A percentile compares a stretch with the other conserved stretches of the same genome.
Conservation (phyloP, 2,797 vertebrate species). For the Chelidonichthys spinosus region DNA sequence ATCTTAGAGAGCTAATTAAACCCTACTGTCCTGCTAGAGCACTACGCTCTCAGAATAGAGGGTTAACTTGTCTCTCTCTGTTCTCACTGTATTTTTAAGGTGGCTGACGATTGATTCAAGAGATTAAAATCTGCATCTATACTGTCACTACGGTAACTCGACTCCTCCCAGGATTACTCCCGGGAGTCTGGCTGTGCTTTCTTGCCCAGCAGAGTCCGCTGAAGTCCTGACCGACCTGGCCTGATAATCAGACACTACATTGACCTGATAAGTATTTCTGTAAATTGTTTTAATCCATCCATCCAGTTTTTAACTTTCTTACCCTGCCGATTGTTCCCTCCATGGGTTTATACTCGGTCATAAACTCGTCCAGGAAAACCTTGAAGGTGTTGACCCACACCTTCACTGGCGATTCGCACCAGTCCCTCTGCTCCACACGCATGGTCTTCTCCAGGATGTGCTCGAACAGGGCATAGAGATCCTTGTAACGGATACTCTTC, state of each 20-base stretch:
- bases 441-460: conserved; percentile 98
- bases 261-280: not conserved
- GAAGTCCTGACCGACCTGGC: too few relatives aligned
- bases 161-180: too few relatives aligned
- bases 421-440: conserved; percentile 93
- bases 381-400: conserved; percentile 99
- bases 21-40: too few relatives aligned
- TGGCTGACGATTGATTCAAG: too few relatives aligned
- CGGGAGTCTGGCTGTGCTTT: too few relatives aligned
- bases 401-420: conserved; percentile 95
- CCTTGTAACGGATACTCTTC: conserved; percentile 95
- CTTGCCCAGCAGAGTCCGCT: too few relatives aligned
- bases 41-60: too few relatives aligned
- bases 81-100: too few relatives aligned
- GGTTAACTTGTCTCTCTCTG: too few relatives aligned
- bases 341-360: conserved; percentile 93
- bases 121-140: too few relatives aligned
- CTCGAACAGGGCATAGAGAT: conserved; percentile 94
- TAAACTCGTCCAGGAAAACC: conserved; percentile 97
- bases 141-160: too few relatives aligned
- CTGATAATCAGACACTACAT: not conserved
- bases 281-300: not conserved
- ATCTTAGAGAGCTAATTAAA: too few relatives aligned
- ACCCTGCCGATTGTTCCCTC: conserved; percentile 89
- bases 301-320: conserved; percentile 27